Evolutionary conservation across 2,113 vertebrate species (phyloP), one percentile per base, ranked within the genome.

Genomic region (Tenrec ecaudatus): DNA sequence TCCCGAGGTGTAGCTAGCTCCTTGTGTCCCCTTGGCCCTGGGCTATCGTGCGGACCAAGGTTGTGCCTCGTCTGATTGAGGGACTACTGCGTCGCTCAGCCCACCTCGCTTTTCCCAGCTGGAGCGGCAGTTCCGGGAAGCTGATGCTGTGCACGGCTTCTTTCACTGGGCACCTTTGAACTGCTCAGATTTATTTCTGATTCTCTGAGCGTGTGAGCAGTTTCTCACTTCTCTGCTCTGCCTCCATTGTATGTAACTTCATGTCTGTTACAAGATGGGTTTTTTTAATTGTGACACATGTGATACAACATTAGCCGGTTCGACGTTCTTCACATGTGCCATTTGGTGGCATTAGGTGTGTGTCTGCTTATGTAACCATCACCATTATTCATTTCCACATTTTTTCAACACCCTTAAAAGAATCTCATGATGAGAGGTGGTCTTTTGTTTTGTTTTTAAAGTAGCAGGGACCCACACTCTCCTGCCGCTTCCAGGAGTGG

Each of bases 1-100:
- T 25, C 10, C 0, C 36, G 19, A 71, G 33, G 40, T 9, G 1
- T 22, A 1, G 19, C 27, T 22, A 1, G 19, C 27, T 19, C 19
- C n/a, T 27, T 19, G 7, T 3, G 5, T 23, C 58, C 60, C 4
- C 0, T 43, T 27, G 0, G 0, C 20, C 27, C 20, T 0, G 3
- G 1, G 53, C 47, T 76, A 4, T 22, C 16, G 1, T 6, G 4
- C 33, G 22, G 27, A 2, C 19, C 0, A 0, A 15, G 6, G 5
- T 73, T 17, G 58, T 19, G 33, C 22, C 77, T 64, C 14, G 4
- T n/a, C 20, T 29, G 4, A 19, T 4, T 38, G 33, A n/a, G 31
- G 43, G 17, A 19, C 73, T 53, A 1, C 36, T 25, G 1, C 1
- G 1, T 43, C 66, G 76, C 40, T 69, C 16, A 19, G 40, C 68